These are phyloP conservation scores for Phthorimaea operculella DNA, from an alignment of 1,140 invertebrate genomes.

Conservation along the genomic window DNA sequence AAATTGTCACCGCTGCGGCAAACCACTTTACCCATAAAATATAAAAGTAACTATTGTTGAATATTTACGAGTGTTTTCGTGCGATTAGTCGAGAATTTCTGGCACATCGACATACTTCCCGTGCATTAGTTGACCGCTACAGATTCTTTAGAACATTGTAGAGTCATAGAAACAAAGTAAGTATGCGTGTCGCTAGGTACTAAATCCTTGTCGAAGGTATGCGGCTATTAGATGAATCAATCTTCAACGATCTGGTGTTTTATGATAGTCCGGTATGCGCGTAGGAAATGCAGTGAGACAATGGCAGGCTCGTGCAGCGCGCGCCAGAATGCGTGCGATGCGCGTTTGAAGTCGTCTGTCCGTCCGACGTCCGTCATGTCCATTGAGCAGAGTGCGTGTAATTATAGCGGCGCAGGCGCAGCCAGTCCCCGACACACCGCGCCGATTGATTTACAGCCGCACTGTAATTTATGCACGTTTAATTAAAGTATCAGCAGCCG, in stretches of 20 bases:
- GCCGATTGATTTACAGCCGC: constrained; percentile 34
- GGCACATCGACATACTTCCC: no score
- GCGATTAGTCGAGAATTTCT: no score
- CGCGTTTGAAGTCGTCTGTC: constrained; percentile 20
- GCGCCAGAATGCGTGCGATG: constrained; percentile 19
- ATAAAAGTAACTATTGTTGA: no score
- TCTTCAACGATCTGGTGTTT: background rate
- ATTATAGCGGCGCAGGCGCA: constrained; percentile 5
- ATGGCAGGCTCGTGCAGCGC: constrained; percentile 9
- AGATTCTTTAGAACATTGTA: no score
- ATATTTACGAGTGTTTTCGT: no score
- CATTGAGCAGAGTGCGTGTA: constrained; percentile 13
- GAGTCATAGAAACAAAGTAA: no score
- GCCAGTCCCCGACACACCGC: constrained; percentile 6
- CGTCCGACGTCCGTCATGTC: constrained; percentile 13
- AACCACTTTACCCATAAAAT: no score
- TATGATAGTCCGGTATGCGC: background rate
- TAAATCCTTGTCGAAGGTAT: no score
- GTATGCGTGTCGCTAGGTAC: no score
- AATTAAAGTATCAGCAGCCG: constrained; percentile 51
- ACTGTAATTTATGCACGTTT: constrained; percentile 48
- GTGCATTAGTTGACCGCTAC: no score
- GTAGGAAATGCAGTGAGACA: constrained; percentile 13
- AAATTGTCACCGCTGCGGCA: background rate
- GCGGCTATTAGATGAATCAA: background rate